Evolutionary conservation across 2,888 invertebrate genomes (phyloP).

Genomic region (Limnephilus rhombicus): DNA sequence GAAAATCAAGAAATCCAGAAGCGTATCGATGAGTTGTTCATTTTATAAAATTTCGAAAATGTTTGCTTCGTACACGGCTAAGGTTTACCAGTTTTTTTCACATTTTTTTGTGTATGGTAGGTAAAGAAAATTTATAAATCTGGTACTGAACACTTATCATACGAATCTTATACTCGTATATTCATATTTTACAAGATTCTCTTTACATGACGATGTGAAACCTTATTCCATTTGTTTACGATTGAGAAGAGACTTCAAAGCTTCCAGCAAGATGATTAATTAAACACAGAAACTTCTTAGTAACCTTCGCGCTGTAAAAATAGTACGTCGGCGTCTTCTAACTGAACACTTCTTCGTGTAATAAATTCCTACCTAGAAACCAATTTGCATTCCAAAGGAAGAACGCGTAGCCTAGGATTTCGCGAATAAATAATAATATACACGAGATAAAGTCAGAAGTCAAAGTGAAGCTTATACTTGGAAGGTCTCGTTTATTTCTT

Average conservation of each 20-base stretch:
- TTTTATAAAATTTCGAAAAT: no score
- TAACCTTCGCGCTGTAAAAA: background rate
- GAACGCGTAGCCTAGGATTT: background rate
- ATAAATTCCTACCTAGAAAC: background rate
- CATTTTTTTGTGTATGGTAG: no score
- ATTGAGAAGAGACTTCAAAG: background rate
- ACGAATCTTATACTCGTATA: no score
- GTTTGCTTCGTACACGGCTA: no score
- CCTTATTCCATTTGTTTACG: background rate
- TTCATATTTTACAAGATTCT: background rate
- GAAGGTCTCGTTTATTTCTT: background rate
- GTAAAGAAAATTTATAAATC: no score
- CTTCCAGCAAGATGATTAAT: background rate
- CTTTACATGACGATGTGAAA: background rate
- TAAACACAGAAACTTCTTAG: background rate
- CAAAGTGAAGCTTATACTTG: background rate
- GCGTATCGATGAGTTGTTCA: no score
- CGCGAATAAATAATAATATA: background rate
- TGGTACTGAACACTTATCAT: no score
- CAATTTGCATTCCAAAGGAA: background rate
- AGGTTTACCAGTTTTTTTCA: no score
- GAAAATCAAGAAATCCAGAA: no score
- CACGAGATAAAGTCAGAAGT: background rate
- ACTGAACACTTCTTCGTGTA: background rate
- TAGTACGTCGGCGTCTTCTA: background rate